These are phyloP conservation scores for Hemithea aestivaria DNA, from an alignment of 2,888 invertebrate genomes.

Conservation along the genomic window DNA sequence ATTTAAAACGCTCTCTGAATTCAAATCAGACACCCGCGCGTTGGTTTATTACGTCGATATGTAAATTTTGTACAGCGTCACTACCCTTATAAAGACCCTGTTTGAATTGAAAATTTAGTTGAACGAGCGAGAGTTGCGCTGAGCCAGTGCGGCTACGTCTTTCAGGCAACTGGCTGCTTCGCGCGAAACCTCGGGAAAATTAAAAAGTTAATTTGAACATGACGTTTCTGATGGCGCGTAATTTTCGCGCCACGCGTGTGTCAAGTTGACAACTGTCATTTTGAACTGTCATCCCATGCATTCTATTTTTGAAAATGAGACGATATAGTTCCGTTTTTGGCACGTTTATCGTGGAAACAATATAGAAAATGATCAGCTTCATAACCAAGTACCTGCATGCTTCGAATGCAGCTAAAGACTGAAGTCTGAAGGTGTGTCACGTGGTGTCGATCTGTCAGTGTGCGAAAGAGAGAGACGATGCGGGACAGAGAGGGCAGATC, in stretches of 20 bases:
- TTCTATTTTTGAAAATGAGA: no score
- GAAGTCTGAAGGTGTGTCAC: slow-evolving; percentile 40
- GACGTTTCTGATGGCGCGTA: slow-evolving; percentile 17
- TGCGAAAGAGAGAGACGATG: slow-evolving; percentile 53
- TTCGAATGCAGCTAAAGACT: slow-evolving; percentile 13
- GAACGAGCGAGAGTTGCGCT: slow-evolving; percentile 66
- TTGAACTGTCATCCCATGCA: no score
- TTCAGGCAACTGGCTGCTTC: slow-evolving; percentile 71
- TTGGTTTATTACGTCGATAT: slow-evolving; percentile 77
- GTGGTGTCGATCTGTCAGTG: slow-evolving; percentile 66
- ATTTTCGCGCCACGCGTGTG: no score
- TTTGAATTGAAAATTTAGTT: slow-evolving; percentile 79
- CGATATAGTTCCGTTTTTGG: no score
- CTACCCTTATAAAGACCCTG: slow-evolving; percentile 79
- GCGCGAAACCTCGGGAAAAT: slow-evolving; percentile 34
- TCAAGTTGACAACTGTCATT: no score
- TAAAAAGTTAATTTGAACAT: slow-evolving; percentile 18
- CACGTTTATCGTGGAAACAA: no score
- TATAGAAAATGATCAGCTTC: no score
- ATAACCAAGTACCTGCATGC: no score
- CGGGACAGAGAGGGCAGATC: slow-evolving; percentile 39
- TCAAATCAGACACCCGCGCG: slow-evolving; percentile 70
- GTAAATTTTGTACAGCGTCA: slow-evolving; percentile 77
- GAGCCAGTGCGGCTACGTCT: slow-evolving; percentile 73
- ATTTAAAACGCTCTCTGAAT: slow-evolving; percentile 58